Evolutionary conservation across 2,113 vertebrate genomes (phyloP), one percentile per base, ranked within the genome.

Genomic region (Eurystomus gularis): DNA sequence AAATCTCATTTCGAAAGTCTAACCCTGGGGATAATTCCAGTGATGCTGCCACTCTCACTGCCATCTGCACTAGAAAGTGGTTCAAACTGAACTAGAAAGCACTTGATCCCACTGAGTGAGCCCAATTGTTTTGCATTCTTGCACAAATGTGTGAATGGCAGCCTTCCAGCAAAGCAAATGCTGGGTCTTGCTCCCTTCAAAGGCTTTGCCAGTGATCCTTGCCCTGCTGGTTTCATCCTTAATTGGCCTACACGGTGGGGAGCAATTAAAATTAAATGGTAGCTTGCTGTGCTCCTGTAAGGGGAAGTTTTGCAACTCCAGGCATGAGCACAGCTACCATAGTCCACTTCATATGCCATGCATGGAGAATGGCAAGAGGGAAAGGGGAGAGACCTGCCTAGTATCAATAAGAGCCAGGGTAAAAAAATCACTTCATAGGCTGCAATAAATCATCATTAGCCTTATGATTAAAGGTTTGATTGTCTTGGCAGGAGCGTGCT

Each of bases 181-280:
- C 89, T 93, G 89, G 97, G 95, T 95, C 96, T n/a, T 97, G 95
- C 94, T 96, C 85, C 95, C 95, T 96, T 98, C 96, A 94, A 97
- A 97, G 95, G 97, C 91, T 95, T 94, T 70, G 60, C 91, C 96
- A 95, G 95, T 93, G 97, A 97, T 97, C 98, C 97, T 86, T 95
- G 97, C 95, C 96, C 97, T 81, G 94, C 95, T 96, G 97, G 95
- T 95, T 97, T 96, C 97, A 97, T 96, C 96, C 93, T 97, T 98
- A 98, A 98, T 98, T 98, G 97, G 97, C 87, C 97, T 96, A 92
- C 96, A 13, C 96, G 72, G 95, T 96, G 91, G 97, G 97, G 97
- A 97, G 95, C 97, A 95, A 98, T 97, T 97, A 98, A 98, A 97
- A 97, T 97, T 98, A 98, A 98, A 98, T 94, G 97, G 96, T 71